phyloP scores from a whole-genome alignment of 2,113 vertebrate genomes.

The Nesoenas mayeri region DNA sequence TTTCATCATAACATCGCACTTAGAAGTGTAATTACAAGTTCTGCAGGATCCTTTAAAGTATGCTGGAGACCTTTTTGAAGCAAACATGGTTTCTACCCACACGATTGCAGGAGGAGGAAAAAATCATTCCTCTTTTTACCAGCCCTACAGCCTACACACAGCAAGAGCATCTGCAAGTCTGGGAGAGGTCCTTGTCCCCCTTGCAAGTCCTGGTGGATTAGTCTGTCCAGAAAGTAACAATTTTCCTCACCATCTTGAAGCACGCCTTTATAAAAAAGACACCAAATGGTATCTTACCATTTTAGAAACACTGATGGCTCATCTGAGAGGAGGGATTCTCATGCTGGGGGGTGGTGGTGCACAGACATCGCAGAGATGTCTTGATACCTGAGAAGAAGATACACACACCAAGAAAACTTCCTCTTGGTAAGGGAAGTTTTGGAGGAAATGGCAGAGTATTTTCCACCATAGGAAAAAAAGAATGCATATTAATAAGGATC shows the following conservation, averaged over 20 bases:
- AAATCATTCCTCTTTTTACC: not conserved
- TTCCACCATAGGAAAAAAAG: not conserved
- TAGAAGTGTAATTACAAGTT: not conserved
- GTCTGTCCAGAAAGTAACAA: not conserved
- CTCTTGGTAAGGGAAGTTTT: not conserved
- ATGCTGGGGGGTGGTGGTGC: not conserved
- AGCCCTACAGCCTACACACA: not conserved
- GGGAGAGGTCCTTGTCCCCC: not conserved
- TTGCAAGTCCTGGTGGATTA: not conserved
- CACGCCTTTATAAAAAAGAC: not conserved
- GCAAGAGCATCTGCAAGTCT: not conserved
- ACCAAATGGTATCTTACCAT: not conserved
- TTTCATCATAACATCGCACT: not conserved
- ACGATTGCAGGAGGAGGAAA: not conserved
- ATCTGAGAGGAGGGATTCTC: not conserved
- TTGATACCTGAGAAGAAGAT: not conserved
- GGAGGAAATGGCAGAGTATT: not conserved
- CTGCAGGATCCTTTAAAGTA: not conserved
- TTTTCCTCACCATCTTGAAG: not conserved
- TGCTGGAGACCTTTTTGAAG: not conserved
- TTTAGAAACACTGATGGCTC: not conserved
- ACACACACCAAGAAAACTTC: not conserved
- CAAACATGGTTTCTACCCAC: not conserved
- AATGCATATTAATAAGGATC: not conserved
- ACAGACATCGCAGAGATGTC: not conserved